Percentiles rank a stretch among this genome's conserved stretches.
Conservation (phyloP, 2,113 vertebrate species). For the Erpornis zantholeuca region DNA sequence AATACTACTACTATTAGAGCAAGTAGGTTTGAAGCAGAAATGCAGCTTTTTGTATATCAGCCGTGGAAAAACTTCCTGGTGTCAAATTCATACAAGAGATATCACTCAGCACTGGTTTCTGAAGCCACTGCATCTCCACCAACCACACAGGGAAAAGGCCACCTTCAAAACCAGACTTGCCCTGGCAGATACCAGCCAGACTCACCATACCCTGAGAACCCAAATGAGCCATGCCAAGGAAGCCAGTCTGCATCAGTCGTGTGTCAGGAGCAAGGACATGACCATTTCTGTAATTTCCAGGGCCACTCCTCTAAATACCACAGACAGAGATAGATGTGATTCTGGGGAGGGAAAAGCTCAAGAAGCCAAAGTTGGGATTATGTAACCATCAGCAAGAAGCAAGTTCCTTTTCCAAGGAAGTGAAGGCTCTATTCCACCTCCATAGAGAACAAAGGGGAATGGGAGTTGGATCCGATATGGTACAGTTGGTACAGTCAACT, state of each 20-base stretch:
- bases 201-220: fast-evolving
- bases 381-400: not conserved
- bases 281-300: not conserved
- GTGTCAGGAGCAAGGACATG: not conserved
- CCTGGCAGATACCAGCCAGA: not conserved
- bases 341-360: not conserved
- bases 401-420: not conserved
- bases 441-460: not conserved
- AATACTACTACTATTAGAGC: not conserved
- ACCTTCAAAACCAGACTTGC: not conserved
- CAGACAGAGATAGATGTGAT: not conserved
- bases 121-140: not conserved
- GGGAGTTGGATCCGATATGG: not conserved
- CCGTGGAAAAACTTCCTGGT: fast-evolving
- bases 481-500: not conserved
- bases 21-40: not conserved
- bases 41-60: not conserved
- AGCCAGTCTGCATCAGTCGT: not conserved
- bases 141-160: not conserved
- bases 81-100: not conserved
- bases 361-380: not conserved
- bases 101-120: not conserved
- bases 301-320: not conserved
- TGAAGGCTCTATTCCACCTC: not conserved
- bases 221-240: not conserved